These are phyloP conservation scores for Anodontia alba DNA, from an alignment of 2,888 invertebrate genomes.

Conservation along the genomic window DNA sequence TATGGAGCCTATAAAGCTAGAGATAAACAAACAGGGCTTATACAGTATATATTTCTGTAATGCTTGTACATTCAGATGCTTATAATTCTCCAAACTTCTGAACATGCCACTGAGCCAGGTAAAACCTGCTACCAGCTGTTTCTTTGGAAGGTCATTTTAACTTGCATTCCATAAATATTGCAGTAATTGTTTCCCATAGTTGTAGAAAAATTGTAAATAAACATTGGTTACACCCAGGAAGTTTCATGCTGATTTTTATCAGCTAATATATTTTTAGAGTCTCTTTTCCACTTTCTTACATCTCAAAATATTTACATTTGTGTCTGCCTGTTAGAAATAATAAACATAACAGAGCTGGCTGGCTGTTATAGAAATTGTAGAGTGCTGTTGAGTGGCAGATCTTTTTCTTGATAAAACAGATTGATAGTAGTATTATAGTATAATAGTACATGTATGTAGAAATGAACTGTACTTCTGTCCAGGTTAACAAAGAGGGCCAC, in stretches of 20 bases:
- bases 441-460: no score
- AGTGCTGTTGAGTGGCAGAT: not conserved
- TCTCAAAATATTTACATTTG: not conserved
- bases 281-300: conserved; percentile 9
- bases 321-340: conserved; percentile 6
- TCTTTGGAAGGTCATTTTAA: no score
- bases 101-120: no score
- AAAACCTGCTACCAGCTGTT: no score
- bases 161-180: not conserved
- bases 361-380: not conserved
- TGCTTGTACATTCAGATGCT: no score
- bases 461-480: no score
- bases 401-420: not conserved
- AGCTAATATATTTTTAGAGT: not conserved
- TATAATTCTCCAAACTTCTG: no score
- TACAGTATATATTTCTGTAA: no score
- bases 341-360: not conserved
- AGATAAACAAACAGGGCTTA: no score
- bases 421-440: no score
- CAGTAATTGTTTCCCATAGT: not conserved
- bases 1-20: no score
- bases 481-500: no score
- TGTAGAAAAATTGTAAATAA: not conserved
- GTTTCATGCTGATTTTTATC: conserved; percentile 11
- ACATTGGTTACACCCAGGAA: not conserved